Evolutionary conservation across 2,888 invertebrate genomes (phyloP), one percentile per base, ranked within the genome.

Genomic region (Scelioninae gen. 1): DNA sequence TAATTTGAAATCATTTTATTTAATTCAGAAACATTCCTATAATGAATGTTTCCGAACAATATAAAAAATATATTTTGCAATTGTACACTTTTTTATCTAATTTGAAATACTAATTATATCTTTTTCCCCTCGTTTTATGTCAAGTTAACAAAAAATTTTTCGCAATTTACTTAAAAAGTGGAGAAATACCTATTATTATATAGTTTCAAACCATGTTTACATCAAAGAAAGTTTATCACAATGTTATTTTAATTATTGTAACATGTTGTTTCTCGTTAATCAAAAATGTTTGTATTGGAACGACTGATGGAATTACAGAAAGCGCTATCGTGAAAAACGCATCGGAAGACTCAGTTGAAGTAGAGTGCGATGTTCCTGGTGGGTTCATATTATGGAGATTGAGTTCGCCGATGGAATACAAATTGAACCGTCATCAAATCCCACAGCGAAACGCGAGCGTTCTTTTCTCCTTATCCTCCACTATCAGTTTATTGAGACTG

Each of bases 331-430:
- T 65, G 51, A 72, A 81, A 68, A 72, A 68, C 49, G 66, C 62
- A 65, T 51, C 34, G 68, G 9, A 72, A 40, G 71, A 80, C 74
- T 77, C 45, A 69, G 65, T 69, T 45, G 71, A 76, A 66, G 68
- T 63, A 16, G 53, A 62, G 56, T 62, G 55, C 51, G 72, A 74
- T 80, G 86, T 80, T 74, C 76, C 76, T 81, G 84, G 23, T 72
- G 84, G 80, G 83, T 83, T 83, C 83, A 81, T 85, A 80, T 86
- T 86, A 86, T 86, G 86, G 86, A 86, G 85, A 86, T 86, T 85
- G 85, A 72, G 80, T 86, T 80, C 81, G 85, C 74, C 84, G 82
- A 71, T 63, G 69, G 86, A 86, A 86, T 86, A 85, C 85, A 85
- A 84, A 86, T 68, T 63, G 83, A 65, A 76, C 75, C 86, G 86